Percentiles rank a stretch among this genome's conserved stretches.
Evolutionary conservation across 2,797 vertebrate genomes (phyloP).

Genomic region (Cercopithecus mitis): DNA sequence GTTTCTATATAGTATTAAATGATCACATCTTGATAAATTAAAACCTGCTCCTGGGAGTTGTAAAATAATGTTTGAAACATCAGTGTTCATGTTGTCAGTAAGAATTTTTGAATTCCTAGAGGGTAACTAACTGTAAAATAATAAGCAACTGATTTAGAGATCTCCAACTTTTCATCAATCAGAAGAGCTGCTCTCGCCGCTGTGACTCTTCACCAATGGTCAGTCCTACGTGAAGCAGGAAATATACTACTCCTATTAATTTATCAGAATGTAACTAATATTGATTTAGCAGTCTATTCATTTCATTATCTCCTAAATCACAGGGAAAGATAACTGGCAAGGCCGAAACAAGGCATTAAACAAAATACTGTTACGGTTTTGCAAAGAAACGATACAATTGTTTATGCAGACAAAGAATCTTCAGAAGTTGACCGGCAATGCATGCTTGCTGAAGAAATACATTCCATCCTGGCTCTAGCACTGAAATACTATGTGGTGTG

Average conservation of each 20-base stretch:
- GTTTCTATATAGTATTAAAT: background rate
- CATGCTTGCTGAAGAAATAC: background rate
- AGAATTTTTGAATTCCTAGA: background rate
- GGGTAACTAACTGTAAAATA: background rate
- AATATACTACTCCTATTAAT: background rate
- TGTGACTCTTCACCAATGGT: background rate
- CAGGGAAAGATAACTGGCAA: background rate
- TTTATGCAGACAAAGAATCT: background rate
- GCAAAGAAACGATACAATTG: background rate
- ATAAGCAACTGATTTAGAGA: background rate
- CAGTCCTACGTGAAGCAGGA: background rate
- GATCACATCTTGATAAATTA: background rate
- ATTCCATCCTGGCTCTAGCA: background rate
- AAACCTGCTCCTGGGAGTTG: background rate
- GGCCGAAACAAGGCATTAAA: fast-evolving
- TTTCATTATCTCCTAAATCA: background rate
- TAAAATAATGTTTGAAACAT: background rate
- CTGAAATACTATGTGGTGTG: background rate
- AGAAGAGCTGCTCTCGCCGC: background rate
- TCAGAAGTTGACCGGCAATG: background rate
- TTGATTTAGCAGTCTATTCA: background rate
- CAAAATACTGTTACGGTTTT: background rate
- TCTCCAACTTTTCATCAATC: background rate
- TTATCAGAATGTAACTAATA: background rate
- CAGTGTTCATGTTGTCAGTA: background rate